Evolutionary conservation across 35 echinoderm and acorn worm species (phyloP), one percentile per base, ranked within the genome.

Genomic region (Ophioderma brevispina): DNA sequence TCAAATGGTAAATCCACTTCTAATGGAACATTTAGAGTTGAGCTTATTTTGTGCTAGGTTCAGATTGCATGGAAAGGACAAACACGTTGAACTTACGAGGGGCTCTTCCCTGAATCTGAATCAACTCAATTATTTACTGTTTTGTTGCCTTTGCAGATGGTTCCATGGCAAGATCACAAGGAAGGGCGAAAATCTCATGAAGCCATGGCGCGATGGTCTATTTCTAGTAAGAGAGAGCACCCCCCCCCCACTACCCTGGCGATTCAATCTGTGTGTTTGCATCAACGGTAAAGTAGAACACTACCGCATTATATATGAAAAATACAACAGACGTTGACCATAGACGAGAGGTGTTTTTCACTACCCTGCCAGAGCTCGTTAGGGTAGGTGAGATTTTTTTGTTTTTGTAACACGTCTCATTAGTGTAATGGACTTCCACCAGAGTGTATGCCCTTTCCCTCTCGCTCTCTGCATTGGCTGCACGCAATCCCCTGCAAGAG

Each of bases 131-230:
- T 46, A 46, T 46, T 46, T 46, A 46, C 41, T 46, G 17, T 46
- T 46, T 46, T 46, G 41, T 46, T 46, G 17, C 41, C 17, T 39
- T 35, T 46, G 37, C 56, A 96, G 94, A 86, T 95, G 97, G 97
- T 91, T 99, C 42, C 97, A 99, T 88, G 97, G 97, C 34, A 99
- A 99, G 43, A 99, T 99, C 23, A 82, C 90, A 31, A 79, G 97
- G 77, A 94, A 99, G 19, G 82, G 82, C n/a, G 89, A 99, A 84
- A 40, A 87, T 17, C 82, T 96, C 33, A 80, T 99, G 75, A 93
- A 88, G 40, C 87, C 90, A 15, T 86, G 56, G 79, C 46, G 82
- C 35, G 88, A 96, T 32, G 91, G 97, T 19, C 43, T 91, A 13
- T 99, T 95, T 82, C 88, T 99, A 21, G 94, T 99, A 17, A 38